phyloP scores from a whole-genome alignment of 2,888 invertebrate species.

The Caenorhabditis panamensis region DNA sequence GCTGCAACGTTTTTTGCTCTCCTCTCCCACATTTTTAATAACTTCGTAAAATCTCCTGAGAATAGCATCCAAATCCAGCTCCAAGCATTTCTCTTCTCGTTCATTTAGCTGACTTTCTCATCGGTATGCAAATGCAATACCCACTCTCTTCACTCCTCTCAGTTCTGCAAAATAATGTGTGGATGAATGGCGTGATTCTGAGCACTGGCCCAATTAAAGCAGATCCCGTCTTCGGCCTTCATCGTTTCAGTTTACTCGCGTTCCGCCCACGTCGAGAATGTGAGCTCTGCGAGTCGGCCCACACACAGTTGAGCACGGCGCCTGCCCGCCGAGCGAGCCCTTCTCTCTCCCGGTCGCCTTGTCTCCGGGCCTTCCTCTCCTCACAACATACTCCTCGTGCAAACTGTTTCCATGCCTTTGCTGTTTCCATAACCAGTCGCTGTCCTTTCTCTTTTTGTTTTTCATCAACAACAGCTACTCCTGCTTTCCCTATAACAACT shows the following conservation, averaged over 20 bases:
- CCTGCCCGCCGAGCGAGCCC: not conserved
- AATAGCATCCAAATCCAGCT: no score
- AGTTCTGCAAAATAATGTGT: not conserved
- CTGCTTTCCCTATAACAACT: no score
- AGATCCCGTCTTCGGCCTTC: not conserved
- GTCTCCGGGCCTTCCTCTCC: not conserved
- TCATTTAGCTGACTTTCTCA: not conserved
- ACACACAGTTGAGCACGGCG: not conserved
- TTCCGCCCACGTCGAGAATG: constrained; percentile 4
- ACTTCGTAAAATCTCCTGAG: no score
- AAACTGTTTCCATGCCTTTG: not conserved
- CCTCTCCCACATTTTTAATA: no score
- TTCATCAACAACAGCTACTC: no score
- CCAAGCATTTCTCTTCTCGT: not conserved
- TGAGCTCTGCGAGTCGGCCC: not conserved
- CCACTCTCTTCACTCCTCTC: not conserved
- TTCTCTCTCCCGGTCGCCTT: not conserved
- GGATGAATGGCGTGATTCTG: constrained; percentile 2
- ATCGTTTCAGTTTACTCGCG: constrained; percentile 4
- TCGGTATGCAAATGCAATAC: not conserved
- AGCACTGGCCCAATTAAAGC: not conserved
- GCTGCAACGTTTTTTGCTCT: no score
- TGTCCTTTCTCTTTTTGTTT: no score
- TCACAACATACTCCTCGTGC: no score
- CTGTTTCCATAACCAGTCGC: not conserved